A percentile compares a stretch with the other conserved stretches of the same genome.
phyloP scores from a whole-genome alignment of 30 jellyfish, hydroid and myxozoan genomes.

The Hydractinia echinata region DNA sequence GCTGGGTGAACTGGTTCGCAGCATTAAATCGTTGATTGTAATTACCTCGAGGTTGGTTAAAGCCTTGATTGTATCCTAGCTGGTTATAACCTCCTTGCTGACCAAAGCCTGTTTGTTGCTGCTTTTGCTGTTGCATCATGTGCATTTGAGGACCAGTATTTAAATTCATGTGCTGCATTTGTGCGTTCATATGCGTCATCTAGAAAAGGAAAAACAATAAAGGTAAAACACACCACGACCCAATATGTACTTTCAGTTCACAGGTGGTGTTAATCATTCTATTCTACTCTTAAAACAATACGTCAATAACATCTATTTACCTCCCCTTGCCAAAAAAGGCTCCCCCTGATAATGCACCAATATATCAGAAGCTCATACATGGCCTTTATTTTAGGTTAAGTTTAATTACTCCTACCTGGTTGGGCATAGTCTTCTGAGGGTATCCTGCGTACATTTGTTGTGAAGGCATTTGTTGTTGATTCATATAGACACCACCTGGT shows the following conservation, averaged over 20 bases:
- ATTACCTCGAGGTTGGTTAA: neutral
- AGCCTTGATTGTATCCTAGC: neutral
- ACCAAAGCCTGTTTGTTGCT: neutral
- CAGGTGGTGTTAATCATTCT: no score
- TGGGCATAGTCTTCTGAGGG: neutral
- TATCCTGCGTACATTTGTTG: neutral
- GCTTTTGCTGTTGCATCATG: neutral
- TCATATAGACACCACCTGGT: slow-evolving; percentile 82
- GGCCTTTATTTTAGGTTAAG: no score
- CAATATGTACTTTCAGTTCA: no score
- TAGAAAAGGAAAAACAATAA: neutral
- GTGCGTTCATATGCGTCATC: slow-evolving; percentile 68
- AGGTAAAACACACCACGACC: neutral
- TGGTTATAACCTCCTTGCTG: slow-evolving; percentile 6
- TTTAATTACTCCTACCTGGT: neutral
- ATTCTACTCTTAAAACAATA: no score
- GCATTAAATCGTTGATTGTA: neutral
- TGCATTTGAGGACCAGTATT: slow-evolving; percentile 36
- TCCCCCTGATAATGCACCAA: no score
- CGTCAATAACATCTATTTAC: no score
- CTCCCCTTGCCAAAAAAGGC: no score
- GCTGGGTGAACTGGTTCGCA: neutral
- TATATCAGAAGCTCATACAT: no score
- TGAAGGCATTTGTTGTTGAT: slow-evolving; percentile 44
- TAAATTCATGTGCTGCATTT: slow-evolving; percentile 48